These are phyloP conservation scores for Pipistrellus nathusii DNA, from an alignment of 2,797 vertebrate genomes.

Conservation along the genomic window DNA sequence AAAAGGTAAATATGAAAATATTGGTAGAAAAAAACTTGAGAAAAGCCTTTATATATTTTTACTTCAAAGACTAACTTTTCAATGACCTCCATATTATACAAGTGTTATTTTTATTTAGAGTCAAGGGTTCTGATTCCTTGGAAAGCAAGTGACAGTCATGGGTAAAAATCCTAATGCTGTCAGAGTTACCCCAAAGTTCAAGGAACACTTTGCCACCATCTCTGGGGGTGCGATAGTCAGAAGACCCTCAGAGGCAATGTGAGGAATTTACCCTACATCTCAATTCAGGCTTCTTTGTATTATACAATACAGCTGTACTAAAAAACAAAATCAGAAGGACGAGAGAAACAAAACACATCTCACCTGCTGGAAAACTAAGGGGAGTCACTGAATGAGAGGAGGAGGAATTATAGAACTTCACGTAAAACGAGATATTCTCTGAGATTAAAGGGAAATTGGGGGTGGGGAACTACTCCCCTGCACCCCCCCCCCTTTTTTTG, in stretches of 20 bases:
- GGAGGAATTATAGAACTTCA: neutral
- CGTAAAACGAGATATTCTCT: slow-evolving; percentile 11
- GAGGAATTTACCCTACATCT: slow-evolving; percentile 50
- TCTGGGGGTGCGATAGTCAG: neutral
- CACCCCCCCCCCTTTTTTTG: neutral
- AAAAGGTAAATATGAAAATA: slow-evolving; percentile 23
- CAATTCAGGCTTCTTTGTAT: neutral
- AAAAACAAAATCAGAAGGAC: slow-evolving; percentile 51
- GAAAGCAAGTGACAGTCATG: neutral
- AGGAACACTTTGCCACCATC: neutral
- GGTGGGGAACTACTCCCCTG: neutral
- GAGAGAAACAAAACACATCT: neutral
- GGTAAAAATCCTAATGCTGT: slow-evolving; percentile 1
- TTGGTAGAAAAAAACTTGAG: slow-evolving; percentile 18
- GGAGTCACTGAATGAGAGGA: neutral
- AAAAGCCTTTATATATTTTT: slow-evolving; percentile 37
- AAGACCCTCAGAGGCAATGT: neutral
- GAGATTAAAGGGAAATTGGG: neutral
- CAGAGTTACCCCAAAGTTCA: slow-evolving; percentile 2
- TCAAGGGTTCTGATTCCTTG: slow-evolving; percentile 16
- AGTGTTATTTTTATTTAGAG: slow-evolving; percentile 46
- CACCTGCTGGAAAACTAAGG: slow-evolving; percentile 2
- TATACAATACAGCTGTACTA: neutral
- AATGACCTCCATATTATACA: slow-evolving; percentile 54
- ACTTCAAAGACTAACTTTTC: slow-evolving; percentile 49